Evolutionary conservation across 1,140 invertebrate species (phyloP), one percentile per base, ranked within the genome.

Genomic region (Mercenaria mercenaria): DNA sequence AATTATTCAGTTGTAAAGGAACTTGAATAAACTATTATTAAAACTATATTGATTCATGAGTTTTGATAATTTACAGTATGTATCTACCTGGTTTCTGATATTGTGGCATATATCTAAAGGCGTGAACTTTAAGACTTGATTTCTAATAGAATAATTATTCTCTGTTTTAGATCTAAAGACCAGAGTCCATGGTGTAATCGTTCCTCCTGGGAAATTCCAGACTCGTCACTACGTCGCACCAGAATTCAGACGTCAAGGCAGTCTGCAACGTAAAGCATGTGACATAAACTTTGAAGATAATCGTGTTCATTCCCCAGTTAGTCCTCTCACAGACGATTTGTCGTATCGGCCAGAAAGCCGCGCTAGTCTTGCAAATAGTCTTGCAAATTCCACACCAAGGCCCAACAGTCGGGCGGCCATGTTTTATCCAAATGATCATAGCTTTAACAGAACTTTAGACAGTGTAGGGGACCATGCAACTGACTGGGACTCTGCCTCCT

Each of bases 151-250:
- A n/a, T n/a, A n/a, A 41, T 32, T 50, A 26, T 50, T 52, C n/a
- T 77, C 13, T 50, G 34, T 85, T 85, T 85, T 43, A 85, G 83
- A 85, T 26, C 26, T 85, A 15, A 85, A 85, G 50, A 72, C 50
- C 15, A 50, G 39, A 59, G 34, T 56, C 2, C 23, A 43, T 50
- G 67, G 67, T n/a, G 50, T 34, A 11, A 8, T 39, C 32, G n/a
- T n/a, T n/a, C 37, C 47, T 15, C 8, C 26, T 23, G 76, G 59
- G 39, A 88, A 81, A 72, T 88, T 88, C 43, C 72, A 88, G 47
- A 88, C 86, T 20, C 86, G 72, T 47, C 86, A 88, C 56, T 88
- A 88, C 56, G 86, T 88, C 23, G 86, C 86, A 39, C 86, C 86
- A 23, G 86, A 88, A 41, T 88, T 88, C 77, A 76, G 86, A 20